A percentile compares a stretch with the other conserved stretches of the same genome.
Evolutionary conservation across 1,140 invertebrate species (phyloP).

Genomic region (Hyles vespertilio): DNA sequence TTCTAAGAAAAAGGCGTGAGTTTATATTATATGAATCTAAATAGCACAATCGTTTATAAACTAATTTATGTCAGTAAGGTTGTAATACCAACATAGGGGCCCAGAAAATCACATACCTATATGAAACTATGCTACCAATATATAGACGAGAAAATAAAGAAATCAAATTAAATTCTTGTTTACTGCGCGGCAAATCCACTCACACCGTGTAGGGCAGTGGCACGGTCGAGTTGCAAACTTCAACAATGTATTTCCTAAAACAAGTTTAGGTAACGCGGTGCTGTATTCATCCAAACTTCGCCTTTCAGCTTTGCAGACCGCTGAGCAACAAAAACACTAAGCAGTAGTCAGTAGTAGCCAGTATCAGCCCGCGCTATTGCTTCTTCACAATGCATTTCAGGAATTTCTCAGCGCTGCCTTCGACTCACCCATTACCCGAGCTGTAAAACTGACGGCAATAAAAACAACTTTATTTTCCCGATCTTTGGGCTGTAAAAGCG

Average conservation of each 20-base stretch:
- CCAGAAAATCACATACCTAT: too few relatives aligned
- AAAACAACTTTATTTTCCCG: conserved; percentile 41
- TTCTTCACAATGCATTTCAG: conserved; percentile 10
- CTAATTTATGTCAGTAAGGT: too few relatives aligned
- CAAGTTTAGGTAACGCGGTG: background rate
- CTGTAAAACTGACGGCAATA: conserved; percentile 40
- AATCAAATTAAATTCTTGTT: too few relatives aligned
- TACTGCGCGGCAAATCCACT: too few relatives aligned
- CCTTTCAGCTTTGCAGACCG: conserved; percentile 1
- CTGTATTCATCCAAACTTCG: conserved; percentile 2
- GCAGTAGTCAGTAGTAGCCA: background rate
- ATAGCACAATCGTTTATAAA: too few relatives aligned
- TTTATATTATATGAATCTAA: too few relatives aligned
- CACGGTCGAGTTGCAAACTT: background rate
- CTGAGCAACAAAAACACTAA: conserved; percentile 3
- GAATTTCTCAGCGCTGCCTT: conserved; percentile 21
- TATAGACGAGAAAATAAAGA: too few relatives aligned
- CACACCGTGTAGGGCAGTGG: too few relatives aligned
- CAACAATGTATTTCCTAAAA: background rate
- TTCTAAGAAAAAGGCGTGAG: too few relatives aligned
- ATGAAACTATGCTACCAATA: too few relatives aligned
- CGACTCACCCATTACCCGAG: conserved; percentile 31
- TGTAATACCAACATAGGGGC: too few relatives aligned
- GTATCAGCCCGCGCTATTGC: conserved; percentile 5
- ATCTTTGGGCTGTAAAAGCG: conserved; percentile 36